Evolutionary conservation across 1,140 invertebrate species (phyloP), one percentile per base, ranked within the genome.

Genomic region (Stenopsyche tienmushanensis): DNA sequence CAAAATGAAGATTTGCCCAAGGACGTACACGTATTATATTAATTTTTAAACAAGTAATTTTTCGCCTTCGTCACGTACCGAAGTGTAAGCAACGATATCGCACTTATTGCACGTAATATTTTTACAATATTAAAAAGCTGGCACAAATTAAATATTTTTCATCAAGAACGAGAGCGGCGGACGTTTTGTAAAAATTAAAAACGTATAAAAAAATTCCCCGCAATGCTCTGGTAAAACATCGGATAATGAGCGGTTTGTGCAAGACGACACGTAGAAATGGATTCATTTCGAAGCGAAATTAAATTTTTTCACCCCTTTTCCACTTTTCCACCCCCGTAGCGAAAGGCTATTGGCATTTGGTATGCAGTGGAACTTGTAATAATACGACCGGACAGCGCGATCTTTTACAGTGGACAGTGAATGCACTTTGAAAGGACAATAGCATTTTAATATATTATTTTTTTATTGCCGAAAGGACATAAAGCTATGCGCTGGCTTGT

Each of bases 311-410:
- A 58, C 34, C 55, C 55, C 18, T 45, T 58, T 58, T 58, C 44
- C 2, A 34, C 1, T n/a, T 41, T 45, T 41, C 29, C 23, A 23
- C 21, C 3, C 1, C 18, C 20, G 42, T 47, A 17, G 57, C 25
- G 9, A 42, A 49, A 60, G 57, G 57, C 47, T 60, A 60, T 60
- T 60, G 57, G 57, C 57, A 60, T 60, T 60, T 60, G 7, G 42
- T 60, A 60, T 60, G 42, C 57, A 39, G 26, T 39, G 21, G 34
- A 21, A 45, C 42, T 60, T 60, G 5, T 29, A 39, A 45, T 47
- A 44, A 21, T 29, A 24, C 55, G 42, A 47, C 39, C 41, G 54
- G 34, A 59, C 42, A 59, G 8, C 23, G 26, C 52, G 52, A 20
- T 54, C 18, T 54, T 54, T 18, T n/a, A n/a, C n/a, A n/a, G n/a